Conservation (phyloP, 2,888 invertebrate species). For the Lysandra bellargus region DNA sequence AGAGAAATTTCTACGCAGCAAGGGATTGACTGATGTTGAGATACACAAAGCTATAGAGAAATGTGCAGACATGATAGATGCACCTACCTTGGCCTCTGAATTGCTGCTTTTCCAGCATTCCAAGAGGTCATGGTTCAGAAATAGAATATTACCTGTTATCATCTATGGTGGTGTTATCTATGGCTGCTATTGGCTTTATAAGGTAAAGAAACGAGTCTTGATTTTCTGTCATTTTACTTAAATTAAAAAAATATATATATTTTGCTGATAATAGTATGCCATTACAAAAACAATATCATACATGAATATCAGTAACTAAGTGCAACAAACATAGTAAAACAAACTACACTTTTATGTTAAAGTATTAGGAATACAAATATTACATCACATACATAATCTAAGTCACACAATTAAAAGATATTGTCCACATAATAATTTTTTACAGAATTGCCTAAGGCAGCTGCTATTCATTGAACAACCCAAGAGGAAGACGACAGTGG, state of each 20-base stretch:
- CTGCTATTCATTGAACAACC: constrained; percentile 83
- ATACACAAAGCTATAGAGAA: constrained; percentile 87
- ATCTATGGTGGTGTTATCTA: constrained; percentile 89
- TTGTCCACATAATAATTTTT: constrained; percentile 24
- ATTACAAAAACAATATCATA: too few relatives aligned
- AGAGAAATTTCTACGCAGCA: constrained; percentile 87
- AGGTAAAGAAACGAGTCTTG: constrained; percentile 72
- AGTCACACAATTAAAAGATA: too few relatives aligned
- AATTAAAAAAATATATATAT: too few relatives aligned
- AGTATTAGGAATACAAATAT: too few relatives aligned
- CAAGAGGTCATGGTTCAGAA: constrained; percentile 78
- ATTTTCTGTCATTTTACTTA: too few relatives aligned
- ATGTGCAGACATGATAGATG: constrained; percentile 72
- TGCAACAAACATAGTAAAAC: too few relatives aligned
- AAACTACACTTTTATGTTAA: too few relatives aligned
- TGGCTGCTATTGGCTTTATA: constrained; percentile 89
- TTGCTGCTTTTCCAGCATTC: constrained; percentile 66
- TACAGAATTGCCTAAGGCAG: constrained; percentile 65
- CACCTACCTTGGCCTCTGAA: constrained; percentile 66
- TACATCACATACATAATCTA: too few relatives aligned
- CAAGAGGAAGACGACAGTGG: constrained; percentile 83
- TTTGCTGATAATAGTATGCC: too few relatives aligned
- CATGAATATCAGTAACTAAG: too few relatives aligned
- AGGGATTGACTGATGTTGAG: constrained; percentile 88
- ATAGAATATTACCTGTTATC: constrained; percentile 85